Percentiles rank a stretch among this genome's conserved stretches.
These are phyloP conservation scores for Asarcornis scutulata DNA, from an alignment of 2,113 vertebrate genomes.

Conservation along the genomic window DNA sequence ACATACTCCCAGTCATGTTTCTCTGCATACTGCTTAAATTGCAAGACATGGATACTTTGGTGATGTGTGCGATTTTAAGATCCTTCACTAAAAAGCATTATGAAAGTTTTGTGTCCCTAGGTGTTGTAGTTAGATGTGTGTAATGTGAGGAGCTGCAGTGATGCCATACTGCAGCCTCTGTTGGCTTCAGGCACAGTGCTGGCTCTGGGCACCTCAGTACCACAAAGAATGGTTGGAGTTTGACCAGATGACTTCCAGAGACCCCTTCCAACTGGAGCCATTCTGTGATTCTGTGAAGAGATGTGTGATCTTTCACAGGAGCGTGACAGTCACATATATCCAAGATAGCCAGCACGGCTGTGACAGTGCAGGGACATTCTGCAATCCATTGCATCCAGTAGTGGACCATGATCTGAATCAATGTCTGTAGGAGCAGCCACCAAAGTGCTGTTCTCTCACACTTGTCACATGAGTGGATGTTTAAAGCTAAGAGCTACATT, in stretches of 20 bases:
- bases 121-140: not conserved
- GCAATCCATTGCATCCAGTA: fast-evolving
- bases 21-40: not conserved
- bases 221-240: too few relatives aligned
- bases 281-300: too few relatives aligned
- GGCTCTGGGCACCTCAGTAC: not conserved
- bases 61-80: not conserved
- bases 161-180: not conserved
- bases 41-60: not conserved
- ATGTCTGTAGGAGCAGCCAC: fast-evolving
- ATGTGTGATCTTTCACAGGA: not conserved
- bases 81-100: not conserved
- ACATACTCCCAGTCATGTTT: not conserved
- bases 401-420: not conserved
- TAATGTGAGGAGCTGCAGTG: fast-evolving
- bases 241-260: too few relatives aligned
- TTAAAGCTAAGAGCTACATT: too few relatives aligned
- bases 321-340: fast-evolving
- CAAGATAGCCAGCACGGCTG: not conserved
- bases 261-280: too few relatives aligned
- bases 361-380: not conserved
- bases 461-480: fast-evolving
- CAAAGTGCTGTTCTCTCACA: fast-evolving
- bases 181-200: not conserved
- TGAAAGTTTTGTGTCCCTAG: fast-evolving